Evolutionary conservation across 2,113 vertebrate species (phyloP), one percentile per base, ranked within the genome.

Genomic region (Sceloporus tristichus): DNA sequence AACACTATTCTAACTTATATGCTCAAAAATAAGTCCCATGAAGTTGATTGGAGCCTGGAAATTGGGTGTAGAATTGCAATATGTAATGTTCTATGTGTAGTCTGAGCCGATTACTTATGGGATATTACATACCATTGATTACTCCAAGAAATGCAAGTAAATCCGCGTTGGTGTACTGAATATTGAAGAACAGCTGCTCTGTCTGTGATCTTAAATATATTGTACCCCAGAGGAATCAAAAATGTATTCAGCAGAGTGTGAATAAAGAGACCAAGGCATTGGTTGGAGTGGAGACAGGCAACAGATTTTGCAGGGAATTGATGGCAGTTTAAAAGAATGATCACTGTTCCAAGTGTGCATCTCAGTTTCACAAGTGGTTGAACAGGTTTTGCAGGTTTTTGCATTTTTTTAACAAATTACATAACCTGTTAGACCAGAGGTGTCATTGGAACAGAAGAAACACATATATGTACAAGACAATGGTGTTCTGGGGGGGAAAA

Each of bases 141-240:
- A 62, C 21, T 79, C 66, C 8, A 56, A 77, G 48, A 88, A 73
- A 21, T 85, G 56, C 84, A 65, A 53, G 25, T n/a, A 77, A 88
- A 89, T 87, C 85, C 71, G 74, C 91, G 40, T 66, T 13, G 1
- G 62, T 74, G 83, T 56, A 76, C 1, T 1, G 38, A 23, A n/a
- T 71, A 13, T 78, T 79, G 34, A 70, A 29, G 25, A n/a, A 53
- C 62, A 79, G 29, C 38, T 56, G 42, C 38, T 79, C 48, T 25
- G 66, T 86, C 29, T 79, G 34, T 42, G 71, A 75, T 75, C 56
- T 77, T n/a, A 65, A 34, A 23, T 78, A 29, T 53, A 42, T 5
- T n/a, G 27, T 48, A 53, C 16, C 16, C 25, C 25, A 53, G 13
- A 78, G 40, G 42, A 68, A 54, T 54, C 38, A 79, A 5, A 70